Base-by-base conservation (phyloP, 2,888 invertebrate species). In the Myathropa florea region DNA sequence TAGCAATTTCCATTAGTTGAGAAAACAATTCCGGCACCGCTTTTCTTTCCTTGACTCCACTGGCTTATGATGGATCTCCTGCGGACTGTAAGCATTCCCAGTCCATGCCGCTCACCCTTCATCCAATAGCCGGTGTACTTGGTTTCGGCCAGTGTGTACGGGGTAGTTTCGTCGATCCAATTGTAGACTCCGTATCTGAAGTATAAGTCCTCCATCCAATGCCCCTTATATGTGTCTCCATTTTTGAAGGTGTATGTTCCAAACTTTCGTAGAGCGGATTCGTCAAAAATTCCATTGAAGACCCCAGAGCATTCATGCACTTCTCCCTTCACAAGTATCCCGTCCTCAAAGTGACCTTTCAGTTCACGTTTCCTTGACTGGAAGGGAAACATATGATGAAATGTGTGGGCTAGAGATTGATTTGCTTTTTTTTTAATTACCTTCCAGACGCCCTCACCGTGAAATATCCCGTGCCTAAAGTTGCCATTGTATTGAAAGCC, bases 401-500 rank as follows among this genome's bases (percentile, higher is more conserved):
- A 24, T 12, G 14, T 0, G 4, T 1, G 3, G 7, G 4, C 9
- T 3, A 36, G 23, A 12, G 0, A 33, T 10, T 33, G 9, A 0
- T 33, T 33, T 3, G 12, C n/a, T n/a, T n/a, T 3, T 23, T 26
- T 14, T 3, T 60, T 18, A 4, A 30, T 55, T 18, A 85, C 85
- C 64, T 78, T 85, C 36, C 46, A 82, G 26, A 60, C n/a, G 0
- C 85, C 85, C 7, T 77, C 21, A 4, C 85, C 85, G 36, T 85
- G 60, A 23, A 73, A 85, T 4, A n/a, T 30, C 0, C 82, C 82
- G 46, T 73, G 73, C 10, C 39, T 0, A 59, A 82, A 85, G n/a
- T 53, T 24, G 1, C 85, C 85, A 14, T 30, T 59, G 12, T 85
- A 82, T 14, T 28, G 55, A 26, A 77, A 77, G 4, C 18, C 12